phyloP scores from a whole-genome alignment of 2,113 vertebrate species.

The Chloropsis cyanopogon region DNA sequence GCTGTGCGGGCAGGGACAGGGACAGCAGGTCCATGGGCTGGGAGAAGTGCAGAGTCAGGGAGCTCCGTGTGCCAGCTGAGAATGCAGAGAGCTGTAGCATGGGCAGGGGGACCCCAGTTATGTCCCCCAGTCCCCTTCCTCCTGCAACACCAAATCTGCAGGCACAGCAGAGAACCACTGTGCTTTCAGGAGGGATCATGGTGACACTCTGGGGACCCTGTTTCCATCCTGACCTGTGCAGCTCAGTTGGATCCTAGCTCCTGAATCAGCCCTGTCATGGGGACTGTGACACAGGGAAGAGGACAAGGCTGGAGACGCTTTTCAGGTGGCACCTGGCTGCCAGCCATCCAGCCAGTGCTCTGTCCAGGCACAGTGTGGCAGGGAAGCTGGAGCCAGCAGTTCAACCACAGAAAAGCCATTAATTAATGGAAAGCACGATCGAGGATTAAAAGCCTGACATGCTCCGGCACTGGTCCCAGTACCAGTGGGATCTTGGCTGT shows the following conservation, averaged over 20 bases:
- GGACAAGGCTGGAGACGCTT: background rate
- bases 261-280: background rate
- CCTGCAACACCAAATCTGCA: background rate
- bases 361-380: background rate
- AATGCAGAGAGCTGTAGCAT: accelerated
- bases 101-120: background rate
- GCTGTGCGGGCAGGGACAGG: background rate
- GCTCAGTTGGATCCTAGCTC: background rate
- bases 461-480: background rate
- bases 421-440: background rate
- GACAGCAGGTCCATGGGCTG: constrained; percentile 42
- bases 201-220: background rate
- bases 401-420: background rate
- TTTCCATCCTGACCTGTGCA: background rate
- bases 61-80: background rate
- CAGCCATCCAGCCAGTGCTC: background rate
- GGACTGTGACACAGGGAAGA: background rate
- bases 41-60: background rate
- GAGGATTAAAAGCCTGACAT: background rate
- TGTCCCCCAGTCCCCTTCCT: background rate
- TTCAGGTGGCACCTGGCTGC: background rate
- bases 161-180: background rate
- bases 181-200: background rate
- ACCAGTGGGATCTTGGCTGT: background rate
- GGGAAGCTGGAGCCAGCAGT: background rate